Evolutionary conservation across 2,797 vertebrate genomes (phyloP), one percentile per base, ranked within the genome.

Genomic region (Enteromius paludinosus): DNA sequence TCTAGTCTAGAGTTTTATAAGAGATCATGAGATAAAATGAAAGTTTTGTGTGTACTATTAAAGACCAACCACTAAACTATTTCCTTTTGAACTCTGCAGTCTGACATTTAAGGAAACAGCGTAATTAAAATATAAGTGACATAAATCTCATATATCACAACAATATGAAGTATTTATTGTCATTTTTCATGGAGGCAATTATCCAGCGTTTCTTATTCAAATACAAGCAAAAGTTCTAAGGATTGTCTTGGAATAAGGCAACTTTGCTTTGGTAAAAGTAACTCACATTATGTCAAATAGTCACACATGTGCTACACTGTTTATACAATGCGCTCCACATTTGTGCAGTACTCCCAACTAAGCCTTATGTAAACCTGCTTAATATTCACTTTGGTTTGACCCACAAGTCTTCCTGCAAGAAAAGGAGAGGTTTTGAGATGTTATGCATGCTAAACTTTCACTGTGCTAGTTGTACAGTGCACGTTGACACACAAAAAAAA

Each of bases 281-380:
- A 38, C 49, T 23, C 25, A 14, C 68, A 47, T 86, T 72, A 85
- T 30, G 52, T 87, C 77, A 83, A 43, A 49, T 30, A 81, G 41
- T n/a, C 35, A 43, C 65, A 70, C 52, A 52, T 59, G 30, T 83
- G 49, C 61, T 78, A 17, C 43, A 56, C 70, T 77, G 66, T 75
- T 72, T 47, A 73, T 54, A 74, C 79, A 77, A 30, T 62, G 77
- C 54, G 61, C 66, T 66, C 23, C 56, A 61, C 41, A 68, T 49
- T 49, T 43, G 10, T 59, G 70, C 54, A 82, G 52, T 61, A 41
- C 35, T 74, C 79, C 20, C 9, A 28, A 12, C 64, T 70, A 68
- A 84, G 14, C 52, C 41, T 68, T n/a, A 17, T 56, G 54, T 71
- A 77, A 84, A 78, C 66, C 74, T 79, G 62, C 79, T 84, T 75